Percentiles rank a stretch among this genome's conserved stretches.
Evolutionary conservation across 2,113 vertebrate genomes (phyloP).

Genomic region (Protomyctophum bolini): DNA sequence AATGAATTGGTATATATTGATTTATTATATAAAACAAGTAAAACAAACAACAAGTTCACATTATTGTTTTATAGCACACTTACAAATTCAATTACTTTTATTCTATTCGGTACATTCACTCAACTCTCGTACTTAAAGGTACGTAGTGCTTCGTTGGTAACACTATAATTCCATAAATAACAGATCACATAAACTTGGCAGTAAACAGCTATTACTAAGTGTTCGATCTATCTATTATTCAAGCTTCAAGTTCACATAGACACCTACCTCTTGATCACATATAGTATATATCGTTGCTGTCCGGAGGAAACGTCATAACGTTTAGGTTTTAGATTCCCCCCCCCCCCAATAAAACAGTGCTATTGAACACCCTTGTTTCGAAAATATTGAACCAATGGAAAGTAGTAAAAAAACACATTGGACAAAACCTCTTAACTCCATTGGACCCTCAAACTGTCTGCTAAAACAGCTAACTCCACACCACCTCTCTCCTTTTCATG

Average conservation of each 20-base stretch:
- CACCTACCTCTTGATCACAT: slow-evolving; percentile 4
- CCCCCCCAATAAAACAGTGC: too few species aligned
- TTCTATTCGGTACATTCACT: slow-evolving; percentile 16
- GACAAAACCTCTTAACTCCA: too few species aligned
- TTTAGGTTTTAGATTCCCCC: too few species aligned
- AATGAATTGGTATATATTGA: slow-evolving; percentile 18
- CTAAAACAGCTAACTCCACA: too few species aligned
- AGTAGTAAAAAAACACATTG: too few species aligned
- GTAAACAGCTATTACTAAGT: neutral
- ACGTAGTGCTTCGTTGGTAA: slow-evolving; percentile 25
- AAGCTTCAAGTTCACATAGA: neutral
- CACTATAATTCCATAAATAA: slow-evolving; percentile 25
- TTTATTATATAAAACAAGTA: slow-evolving; percentile 64
- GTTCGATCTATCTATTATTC: too few species aligned
- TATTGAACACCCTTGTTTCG: too few species aligned
- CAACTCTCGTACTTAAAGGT: slow-evolving; percentile 32
- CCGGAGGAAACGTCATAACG: too few species aligned
- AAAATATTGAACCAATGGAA: too few species aligned
- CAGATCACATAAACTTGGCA: slow-evolving; percentile 42
- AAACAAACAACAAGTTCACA: slow-evolving; percentile 23
- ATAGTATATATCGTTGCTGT: too few species aligned
- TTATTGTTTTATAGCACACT: slow-evolving; percentile 26
- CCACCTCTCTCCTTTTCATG: too few species aligned
- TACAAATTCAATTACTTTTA: neutral
- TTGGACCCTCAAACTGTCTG: too few species aligned